Percentiles rank a stretch among this genome's conserved stretches.
phyloP scores from a whole-genome alignment of 1,140 invertebrate genomes.

The Parapsyche elsis region DNA sequence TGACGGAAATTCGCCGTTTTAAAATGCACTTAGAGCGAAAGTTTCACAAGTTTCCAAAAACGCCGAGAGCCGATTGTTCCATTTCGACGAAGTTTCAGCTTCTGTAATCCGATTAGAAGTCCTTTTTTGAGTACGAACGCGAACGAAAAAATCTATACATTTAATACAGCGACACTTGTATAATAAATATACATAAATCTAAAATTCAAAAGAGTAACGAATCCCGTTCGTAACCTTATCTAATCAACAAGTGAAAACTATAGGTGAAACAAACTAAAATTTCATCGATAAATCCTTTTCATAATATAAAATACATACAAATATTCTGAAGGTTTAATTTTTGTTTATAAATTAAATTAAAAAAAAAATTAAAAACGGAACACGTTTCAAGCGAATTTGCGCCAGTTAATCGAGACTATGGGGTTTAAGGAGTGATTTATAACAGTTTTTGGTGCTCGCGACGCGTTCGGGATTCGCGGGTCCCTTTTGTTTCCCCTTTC shows the following conservation, averaged over 20 bases:
- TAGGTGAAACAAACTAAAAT: too few relatives aligned
- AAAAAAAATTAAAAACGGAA: neutral
- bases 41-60: neutral
- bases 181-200: too few relatives aligned
- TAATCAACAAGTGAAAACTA: too few relatives aligned
- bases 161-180: too few relatives aligned
- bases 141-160: too few relatives aligned
- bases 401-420: neutral
- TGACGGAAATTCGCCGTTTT: neutral
- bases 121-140: too few relatives aligned
- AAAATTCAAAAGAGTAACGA: too few relatives aligned
- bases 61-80: slow-evolving; percentile 17
- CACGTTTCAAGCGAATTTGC: neutral
- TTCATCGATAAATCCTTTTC: too few relatives aligned
- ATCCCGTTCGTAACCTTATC: too few relatives aligned
- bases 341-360: too few relatives aligned
- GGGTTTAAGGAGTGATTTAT: slow-evolving; percentile 1
- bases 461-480: neutral
- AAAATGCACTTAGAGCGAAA: neutral
- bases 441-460: neutral
- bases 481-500: neutral
- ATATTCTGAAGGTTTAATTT: too few relatives aligned
- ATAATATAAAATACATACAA: too few relatives aligned
- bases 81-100: neutral
- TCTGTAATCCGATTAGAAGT: slow-evolving; percentile 14